A percentile compares a stretch with the other conserved stretches of the same genome.
Evolutionary conservation across 37 sponge, comb jelly and placozoan genomes (phyloP).

Genomic region (Spongilla lacustris): DNA sequence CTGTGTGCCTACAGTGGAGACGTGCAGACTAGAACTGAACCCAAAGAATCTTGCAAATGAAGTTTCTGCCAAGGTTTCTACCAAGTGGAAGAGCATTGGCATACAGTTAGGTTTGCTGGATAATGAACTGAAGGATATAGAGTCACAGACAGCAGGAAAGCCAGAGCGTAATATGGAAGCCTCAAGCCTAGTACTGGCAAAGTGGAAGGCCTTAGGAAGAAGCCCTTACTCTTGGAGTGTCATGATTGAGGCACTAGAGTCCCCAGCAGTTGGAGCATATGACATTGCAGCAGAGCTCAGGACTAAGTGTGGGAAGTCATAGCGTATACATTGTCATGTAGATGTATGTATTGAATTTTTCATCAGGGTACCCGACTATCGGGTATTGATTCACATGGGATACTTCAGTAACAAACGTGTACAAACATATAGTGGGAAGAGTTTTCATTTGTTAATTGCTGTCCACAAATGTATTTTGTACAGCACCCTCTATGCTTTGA

Average conservation of each 20-base stretch:
- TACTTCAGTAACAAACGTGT: too few relatives aligned
- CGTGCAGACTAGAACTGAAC: neutral
- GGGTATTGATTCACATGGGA: too few relatives aligned
- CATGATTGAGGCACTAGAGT: constrained; percentile 11
- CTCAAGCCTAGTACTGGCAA: constrained; percentile 11
- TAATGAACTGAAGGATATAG: neutral
- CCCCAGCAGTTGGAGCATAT: constrained; percentile 16
- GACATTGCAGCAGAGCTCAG: constrained; percentile 5
- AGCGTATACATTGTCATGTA: too few relatives aligned
- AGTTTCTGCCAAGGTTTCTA: neutral
- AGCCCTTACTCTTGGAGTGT: constrained; percentile 15
- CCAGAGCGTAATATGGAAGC: neutral
- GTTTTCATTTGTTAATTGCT: too few relatives aligned
- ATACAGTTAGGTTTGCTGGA: neutral
- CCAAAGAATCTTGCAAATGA: neutral
- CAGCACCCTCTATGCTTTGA: too few relatives aligned
- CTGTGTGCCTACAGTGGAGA: neutral
- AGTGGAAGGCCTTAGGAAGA: neutral
- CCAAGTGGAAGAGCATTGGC: neutral
- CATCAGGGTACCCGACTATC: too few relatives aligned
- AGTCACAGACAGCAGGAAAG: neutral
- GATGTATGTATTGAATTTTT: too few relatives aligned
- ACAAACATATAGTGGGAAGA: too few relatives aligned
- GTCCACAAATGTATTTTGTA: too few relatives aligned
- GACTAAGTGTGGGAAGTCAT: neutral